phyloP scores from a whole-genome alignment of 2,888 invertebrate species.

The Drosophila leonis region DNA sequence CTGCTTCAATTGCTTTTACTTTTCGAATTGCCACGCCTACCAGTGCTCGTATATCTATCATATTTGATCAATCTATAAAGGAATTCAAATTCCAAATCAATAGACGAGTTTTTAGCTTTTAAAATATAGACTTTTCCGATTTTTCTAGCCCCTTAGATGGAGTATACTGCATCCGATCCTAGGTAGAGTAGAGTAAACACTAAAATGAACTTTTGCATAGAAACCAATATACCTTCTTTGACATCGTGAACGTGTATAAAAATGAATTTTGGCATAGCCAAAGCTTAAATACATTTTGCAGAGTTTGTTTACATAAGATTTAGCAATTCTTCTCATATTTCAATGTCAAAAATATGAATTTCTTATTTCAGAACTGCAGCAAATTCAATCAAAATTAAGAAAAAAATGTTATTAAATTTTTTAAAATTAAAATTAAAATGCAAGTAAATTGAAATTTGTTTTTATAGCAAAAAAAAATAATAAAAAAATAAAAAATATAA shows the following conservation, averaged over 20 bases:
- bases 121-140: background rate
- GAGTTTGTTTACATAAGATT: slow-evolving; percentile 8
- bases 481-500: too few species aligned
- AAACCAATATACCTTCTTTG: background rate
- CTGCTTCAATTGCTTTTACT: background rate
- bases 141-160: too few species aligned
- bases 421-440: background rate
- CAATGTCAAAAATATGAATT: background rate
- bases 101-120: too few species aligned
- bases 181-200: background rate
- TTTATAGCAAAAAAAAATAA: background rate
- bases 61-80: background rate
- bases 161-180: too few species aligned
- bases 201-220: background rate
- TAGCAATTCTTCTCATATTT: background rate
- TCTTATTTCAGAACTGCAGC: background rate
- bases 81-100: too few species aligned
- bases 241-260: background rate
- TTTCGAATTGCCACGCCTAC: background rate
- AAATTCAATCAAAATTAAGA: slow-evolving; percentile 5
- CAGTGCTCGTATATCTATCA: background rate
- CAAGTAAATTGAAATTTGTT: background rate
- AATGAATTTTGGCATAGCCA: slow-evolving; percentile 28
- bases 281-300: slow-evolving; percentile 44
- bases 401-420: background rate